phyloP scores from a whole-genome alignment of 2,888 invertebrate species.

The Himalopsyche kuldschensis region DNA sequence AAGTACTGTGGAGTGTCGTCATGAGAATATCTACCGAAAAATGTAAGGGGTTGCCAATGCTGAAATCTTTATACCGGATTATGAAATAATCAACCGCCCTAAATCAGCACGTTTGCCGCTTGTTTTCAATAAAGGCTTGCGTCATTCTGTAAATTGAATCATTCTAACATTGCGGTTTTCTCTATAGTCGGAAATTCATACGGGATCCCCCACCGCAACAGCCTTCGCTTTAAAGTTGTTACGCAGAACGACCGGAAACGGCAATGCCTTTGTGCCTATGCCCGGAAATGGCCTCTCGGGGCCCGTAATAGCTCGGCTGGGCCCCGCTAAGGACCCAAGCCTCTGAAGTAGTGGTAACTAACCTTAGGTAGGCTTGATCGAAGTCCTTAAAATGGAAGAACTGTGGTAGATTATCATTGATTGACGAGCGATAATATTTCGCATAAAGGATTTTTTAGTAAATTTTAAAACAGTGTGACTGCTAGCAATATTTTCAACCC shows the following conservation, averaged over 20 bases:
- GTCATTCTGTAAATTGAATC: conserved; percentile 12
- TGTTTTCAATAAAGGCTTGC: conserved; percentile 3
- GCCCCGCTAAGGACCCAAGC: neutral
- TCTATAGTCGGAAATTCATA: conserved; percentile 10
- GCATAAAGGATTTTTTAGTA: too few relatives aligned
- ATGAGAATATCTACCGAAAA: too few relatives aligned
- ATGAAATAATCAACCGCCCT: neutral
- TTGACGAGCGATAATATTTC: too few relatives aligned
- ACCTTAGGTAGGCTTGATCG: neutral
- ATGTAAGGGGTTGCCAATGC: too few relatives aligned
- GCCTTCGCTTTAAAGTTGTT: conserved; percentile 3
- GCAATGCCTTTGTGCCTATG: conserved; percentile 17
- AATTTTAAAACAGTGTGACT: too few relatives aligned
- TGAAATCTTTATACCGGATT: neutral
- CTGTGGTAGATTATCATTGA: neutral
- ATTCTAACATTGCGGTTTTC: neutral
- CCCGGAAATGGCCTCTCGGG: conserved; percentile 25
- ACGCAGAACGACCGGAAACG: conserved; percentile 15
- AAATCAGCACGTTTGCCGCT: neutral
- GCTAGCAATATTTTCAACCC: too few relatives aligned
- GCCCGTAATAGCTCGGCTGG: conserved; percentile 12
- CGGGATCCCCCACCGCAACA: neutral
- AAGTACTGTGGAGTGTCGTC: too few relatives aligned
- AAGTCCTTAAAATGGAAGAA: neutral
- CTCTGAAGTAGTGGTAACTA: neutral